Conservation (phyloP, 2,797 vertebrate species). For the Vipera latastei region DNA sequence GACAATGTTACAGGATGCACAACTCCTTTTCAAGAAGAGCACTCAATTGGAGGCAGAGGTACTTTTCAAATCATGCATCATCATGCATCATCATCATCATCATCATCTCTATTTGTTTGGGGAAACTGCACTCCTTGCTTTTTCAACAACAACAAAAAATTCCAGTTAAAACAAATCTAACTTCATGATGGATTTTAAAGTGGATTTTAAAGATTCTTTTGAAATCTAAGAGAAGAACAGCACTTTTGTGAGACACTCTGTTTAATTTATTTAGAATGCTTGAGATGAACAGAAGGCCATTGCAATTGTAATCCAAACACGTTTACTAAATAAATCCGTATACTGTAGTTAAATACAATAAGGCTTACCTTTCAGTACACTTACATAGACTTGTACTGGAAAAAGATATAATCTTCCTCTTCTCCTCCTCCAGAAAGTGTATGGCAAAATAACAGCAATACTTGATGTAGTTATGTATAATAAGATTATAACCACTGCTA, state of each 20-base stretch:
- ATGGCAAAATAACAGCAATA: neutral
- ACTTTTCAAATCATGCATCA: neutral
- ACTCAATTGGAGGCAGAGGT: neutral
- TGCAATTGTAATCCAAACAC: neutral
- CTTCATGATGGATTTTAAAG: neutral
- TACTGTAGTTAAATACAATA: neutral
- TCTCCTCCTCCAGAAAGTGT: neutral
- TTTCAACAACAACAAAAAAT: neutral
- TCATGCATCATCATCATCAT: too few species aligned
- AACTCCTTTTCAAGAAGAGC: neutral
- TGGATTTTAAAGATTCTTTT: too few species aligned
- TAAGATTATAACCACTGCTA: neutral
- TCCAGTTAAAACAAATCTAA: neutral
- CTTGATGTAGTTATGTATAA: neutral
- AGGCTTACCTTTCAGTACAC: neutral
- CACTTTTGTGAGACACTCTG: neutral
- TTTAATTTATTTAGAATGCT: neutral
- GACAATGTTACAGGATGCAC: neutral
- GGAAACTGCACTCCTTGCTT: neutral
- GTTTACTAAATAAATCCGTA: neutral
- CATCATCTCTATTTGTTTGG: neutral
- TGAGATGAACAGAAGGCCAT: neutral
- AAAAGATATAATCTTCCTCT: neutral
- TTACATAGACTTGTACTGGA: neutral
- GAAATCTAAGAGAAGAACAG: neutral